Conservation (phyloP, 1,140 invertebrate genomes). For the Pseudomyrmex dendroicus region DNA sequence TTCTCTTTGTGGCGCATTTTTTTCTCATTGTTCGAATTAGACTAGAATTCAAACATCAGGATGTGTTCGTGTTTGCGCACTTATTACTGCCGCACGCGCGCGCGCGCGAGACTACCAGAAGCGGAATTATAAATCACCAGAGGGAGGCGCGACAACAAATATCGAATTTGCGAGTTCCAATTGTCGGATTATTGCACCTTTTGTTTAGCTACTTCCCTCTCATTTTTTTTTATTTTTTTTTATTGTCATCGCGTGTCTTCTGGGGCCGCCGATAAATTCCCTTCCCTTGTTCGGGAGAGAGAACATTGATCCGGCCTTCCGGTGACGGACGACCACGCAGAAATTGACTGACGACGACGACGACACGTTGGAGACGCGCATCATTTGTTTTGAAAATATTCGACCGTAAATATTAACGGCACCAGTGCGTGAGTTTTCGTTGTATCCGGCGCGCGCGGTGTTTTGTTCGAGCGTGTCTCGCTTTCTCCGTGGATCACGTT, state of each 20-base stretch:
- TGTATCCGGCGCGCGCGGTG: not conserved
- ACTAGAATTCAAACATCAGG: not conserved
- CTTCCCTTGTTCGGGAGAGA: constrained; percentile 32
- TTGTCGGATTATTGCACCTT: constrained; percentile 53
- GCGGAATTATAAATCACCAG: constrained; percentile 32
- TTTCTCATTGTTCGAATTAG: constrained; percentile 5
- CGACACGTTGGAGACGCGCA: constrained; percentile 17
- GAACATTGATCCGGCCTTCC: constrained; percentile 41
- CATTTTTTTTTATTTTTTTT: constrained; percentile 29
- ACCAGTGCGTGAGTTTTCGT: constrained; percentile 12
- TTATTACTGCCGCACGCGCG: constrained; percentile 23
- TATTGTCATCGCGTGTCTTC: constrained; percentile 31
- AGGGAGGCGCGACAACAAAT: not conserved
- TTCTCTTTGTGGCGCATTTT: not conserved
- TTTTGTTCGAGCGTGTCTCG: constrained; percentile 19
- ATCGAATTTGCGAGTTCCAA: constrained; percentile 35
- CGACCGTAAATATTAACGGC: constrained; percentile 57
- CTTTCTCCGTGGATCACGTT: not conserved
- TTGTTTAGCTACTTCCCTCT: not conserved
- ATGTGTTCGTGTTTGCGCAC: not conserved
- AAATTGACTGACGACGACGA: constrained; percentile 59
- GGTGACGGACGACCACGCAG: constrained; percentile 41
- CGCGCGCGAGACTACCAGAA: not conserved
- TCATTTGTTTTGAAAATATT: constrained; percentile 52
- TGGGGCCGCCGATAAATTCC: constrained; percentile 56